Evolutionary conservation across 2,113 vertebrate genomes (phyloP), one percentile per base, ranked within the genome.

Genomic region (Periophthalmus modestus): DNA sequence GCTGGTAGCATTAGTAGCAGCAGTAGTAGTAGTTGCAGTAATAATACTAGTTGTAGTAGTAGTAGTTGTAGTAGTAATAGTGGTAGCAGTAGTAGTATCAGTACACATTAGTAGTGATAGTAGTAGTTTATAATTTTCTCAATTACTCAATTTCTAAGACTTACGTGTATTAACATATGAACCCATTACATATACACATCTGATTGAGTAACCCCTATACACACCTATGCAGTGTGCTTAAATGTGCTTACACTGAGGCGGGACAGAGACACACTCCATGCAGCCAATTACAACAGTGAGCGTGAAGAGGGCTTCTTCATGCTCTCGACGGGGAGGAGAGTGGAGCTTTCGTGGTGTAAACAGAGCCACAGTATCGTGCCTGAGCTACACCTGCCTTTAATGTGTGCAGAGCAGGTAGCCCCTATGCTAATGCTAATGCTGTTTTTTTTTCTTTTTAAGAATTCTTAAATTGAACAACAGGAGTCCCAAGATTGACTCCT

Each of bases 361-460:
- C 87, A 91, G 83, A 88, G 83, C 74, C 87, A 87, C 88, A 79
- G 84, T 83, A 85, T 77, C 82, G 68, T 14, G 78, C 74, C 33
- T 78, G 74, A 78, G 84, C 85, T 80, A 89, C 89, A 91, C 87
- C 85, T 87, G 85, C 83, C 79, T 84, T 86, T 84, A 86, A 76
- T 81, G 87, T 85, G 88, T 74, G 80, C 71, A 77, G 85, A 84
- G 82, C 77, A 86, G 88, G 78, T 83, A 88, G 88, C 2, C 7
- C 16, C 1, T 89, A 91, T 89, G 89, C 82, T 88, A 91, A 90
- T 88, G 78, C 55, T 57, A 23, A 57, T 23, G n/a, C 55, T 69
- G 72, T n/a, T n/a, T n/a, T n/a, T n/a, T n/a, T n/a, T n/a, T n/a
- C n/a, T n/a, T n/a, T n/a, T n/a, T n/a, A n/a, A n/a, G n/a, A n/a